Evolutionary conservation across 2,797 vertebrate genomes (phyloP), one percentile per base, ranked within the genome.

Genomic region (Galago senegalensis): DNA sequence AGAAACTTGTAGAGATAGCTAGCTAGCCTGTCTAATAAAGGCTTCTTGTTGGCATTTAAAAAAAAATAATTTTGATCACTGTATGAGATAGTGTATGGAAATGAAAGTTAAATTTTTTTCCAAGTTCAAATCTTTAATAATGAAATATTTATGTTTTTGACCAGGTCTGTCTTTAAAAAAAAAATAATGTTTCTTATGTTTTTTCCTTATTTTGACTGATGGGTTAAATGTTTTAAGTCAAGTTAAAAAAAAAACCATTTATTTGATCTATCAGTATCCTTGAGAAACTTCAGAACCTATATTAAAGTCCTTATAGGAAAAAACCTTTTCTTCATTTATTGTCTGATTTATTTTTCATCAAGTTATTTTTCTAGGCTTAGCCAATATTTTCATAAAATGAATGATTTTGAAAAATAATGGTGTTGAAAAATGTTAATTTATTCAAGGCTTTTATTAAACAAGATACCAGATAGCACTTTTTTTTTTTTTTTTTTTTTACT

Each of bases 371-470:
- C 88, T 91, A 89, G 83, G 23, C 7, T n/a, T n/a, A 73, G 1
- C 4, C 43, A 11, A 21, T 46, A 34, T 27, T 61, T 56, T 89
- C 9, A 87, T 69, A 87, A 92, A 96, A 43, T n/a, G 20, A 84
- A 31, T 80, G 25, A n/a, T 72, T 83, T 95, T 67, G 77, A 63
- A 80, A 82, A 94, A 31, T 21, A 87, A 40, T 83, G 7, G 34
- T 69, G 73, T 92, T 82, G 21, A 65, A 90, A 91, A 88, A 58
- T 23, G 73, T 46, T 84, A 43, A 67, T 81, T 81, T 61, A 84
- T 84, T 29, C 53, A 53, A 20, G 5, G 27, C 18, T 87, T 89
- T 61, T 11, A 37, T 65, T 6, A 61, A 86, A 37, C 40, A 61
- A 82, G 43, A 34, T 90, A 31, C 77, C 40, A 72, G 5, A 27